Conservation (phyloP, 2,797 vertebrate species). For the Pseudochirops cupreus region DNA sequence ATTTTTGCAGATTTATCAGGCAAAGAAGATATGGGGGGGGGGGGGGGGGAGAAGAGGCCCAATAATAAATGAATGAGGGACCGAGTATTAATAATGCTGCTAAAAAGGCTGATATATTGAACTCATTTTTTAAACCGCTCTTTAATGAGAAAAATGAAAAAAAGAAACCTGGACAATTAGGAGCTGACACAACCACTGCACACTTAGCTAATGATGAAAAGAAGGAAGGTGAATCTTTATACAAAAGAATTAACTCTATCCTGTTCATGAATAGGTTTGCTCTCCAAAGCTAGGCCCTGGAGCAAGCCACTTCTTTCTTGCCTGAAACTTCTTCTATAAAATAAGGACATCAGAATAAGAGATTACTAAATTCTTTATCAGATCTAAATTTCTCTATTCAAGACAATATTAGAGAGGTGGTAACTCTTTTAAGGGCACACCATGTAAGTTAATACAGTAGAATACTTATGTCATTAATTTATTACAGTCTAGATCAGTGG, state of each 20-base stretch:
- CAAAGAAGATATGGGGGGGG: slow-evolving; percentile 63
- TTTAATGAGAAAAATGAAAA: slow-evolving; percentile 82
- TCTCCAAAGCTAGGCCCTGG: background rate
- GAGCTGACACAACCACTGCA: slow-evolving; percentile 75
- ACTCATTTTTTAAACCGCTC: slow-evolving; percentile 79
- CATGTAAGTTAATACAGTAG: background rate
- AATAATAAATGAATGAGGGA: slow-evolving; percentile 77
- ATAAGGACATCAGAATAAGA: background rate
- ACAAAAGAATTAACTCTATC: slow-evolving; percentile 10
- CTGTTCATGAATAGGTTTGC: background rate
- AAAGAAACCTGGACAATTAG: slow-evolving; percentile 76
- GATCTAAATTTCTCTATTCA: background rate
- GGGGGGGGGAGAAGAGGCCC: slow-evolving; percentile 60
- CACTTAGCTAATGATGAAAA: slow-evolving; percentile 76
- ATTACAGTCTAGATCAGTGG: background rate
- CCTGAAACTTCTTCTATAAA: background rate
- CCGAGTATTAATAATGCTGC: slow-evolving; percentile 78
- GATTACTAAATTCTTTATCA: background rate
- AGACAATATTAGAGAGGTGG: background rate
- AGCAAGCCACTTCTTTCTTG: background rate
- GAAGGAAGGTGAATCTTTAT: slow-evolving; percentile 54
- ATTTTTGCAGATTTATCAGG: slow-evolving; percentile 64
- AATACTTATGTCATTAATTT: background rate
- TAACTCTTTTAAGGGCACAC: slow-evolving; percentile 56
- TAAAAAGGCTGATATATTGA: slow-evolving; percentile 80